A percentile compares a stretch with the other conserved stretches of the same genome.
Evolutionary conservation across 2,888 invertebrate species (phyloP).

Genomic region (Platycheirus rosarum): DNA sequence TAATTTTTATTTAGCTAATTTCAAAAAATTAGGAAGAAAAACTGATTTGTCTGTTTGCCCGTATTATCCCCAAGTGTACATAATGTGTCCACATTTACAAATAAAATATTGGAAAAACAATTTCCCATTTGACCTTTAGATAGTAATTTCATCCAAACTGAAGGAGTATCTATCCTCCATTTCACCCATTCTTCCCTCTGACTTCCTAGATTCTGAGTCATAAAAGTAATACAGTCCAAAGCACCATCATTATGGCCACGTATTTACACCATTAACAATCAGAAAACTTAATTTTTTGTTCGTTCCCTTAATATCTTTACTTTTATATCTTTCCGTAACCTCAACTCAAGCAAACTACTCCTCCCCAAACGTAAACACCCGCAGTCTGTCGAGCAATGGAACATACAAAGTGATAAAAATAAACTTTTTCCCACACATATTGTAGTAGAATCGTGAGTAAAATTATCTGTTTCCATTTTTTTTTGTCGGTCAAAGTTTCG

Average conservation of each 20-base stretch:
- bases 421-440: slow-evolving; percentile 62
- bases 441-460: slow-evolving; percentile 53
- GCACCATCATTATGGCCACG: slow-evolving; percentile 11
- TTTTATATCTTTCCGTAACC: slow-evolving; percentile 7
- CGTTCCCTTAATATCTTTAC: background rate
- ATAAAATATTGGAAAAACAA: background rate
- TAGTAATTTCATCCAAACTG: background rate
- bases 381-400: background rate
- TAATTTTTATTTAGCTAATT: too few species aligned
- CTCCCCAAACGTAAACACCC: background rate
- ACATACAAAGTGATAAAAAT: slow-evolving; percentile 48
- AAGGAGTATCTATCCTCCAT: background rate
- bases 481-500: slow-evolving; percentile 26
- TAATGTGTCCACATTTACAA: too few species aligned
- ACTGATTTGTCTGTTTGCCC: too few species aligned
- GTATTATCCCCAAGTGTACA: too few species aligned
- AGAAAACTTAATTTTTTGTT: slow-evolving; percentile 28
- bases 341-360: slow-evolving; percentile 7
- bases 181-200: slow-evolving; percentile 10
- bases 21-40: too few species aligned
- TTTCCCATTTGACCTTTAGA: background rate
- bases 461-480: slow-evolving; percentile 42
- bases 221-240: slow-evolving; percentile 21
- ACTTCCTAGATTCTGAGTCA: slow-evolving; percentile 4
- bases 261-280: slow-evolving; percentile 16